Evolutionary conservation across 2,888 invertebrate species (phyloP).

Genomic region (Caprella mutica): DNA sequence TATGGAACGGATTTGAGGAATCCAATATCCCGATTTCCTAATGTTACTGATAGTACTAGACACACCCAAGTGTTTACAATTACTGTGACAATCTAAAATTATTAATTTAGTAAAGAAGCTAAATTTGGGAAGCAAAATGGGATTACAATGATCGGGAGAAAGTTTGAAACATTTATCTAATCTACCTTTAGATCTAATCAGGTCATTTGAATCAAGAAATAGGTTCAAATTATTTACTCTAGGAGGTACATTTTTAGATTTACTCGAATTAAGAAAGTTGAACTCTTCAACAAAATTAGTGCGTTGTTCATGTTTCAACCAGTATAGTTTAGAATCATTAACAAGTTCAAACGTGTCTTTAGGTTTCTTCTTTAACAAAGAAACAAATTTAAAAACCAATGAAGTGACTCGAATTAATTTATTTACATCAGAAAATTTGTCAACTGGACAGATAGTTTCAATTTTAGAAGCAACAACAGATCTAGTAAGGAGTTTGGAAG

Average conservation of each 20-base stretch:
- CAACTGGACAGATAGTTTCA: background rate
- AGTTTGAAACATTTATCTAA: background rate
- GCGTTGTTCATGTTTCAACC: background rate
- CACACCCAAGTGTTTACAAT: slow-evolving; percentile 3
- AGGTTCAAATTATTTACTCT: background rate
- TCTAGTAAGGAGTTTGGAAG: background rate
- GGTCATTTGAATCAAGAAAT: background rate
- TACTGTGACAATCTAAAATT: background rate
- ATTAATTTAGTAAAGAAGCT: background rate
- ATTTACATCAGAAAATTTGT: background rate
- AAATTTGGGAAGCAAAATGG: background rate
- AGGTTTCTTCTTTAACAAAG: background rate
- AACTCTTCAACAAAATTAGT: background rate
- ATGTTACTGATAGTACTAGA: background rate
- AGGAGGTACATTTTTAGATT: background rate
- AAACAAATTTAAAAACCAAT: slow-evolving; percentile 1
- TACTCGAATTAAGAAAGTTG: background rate
- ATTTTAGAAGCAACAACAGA: no score
- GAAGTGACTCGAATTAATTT: background rate
- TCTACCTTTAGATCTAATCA: background rate
- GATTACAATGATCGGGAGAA: background rate
- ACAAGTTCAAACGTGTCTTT: background rate
- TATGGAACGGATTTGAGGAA: background rate
- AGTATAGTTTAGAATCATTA: background rate
- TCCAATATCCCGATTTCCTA: slow-evolving; percentile 5